Conservation (phyloP, 2,797 vertebrate species). For the Glossophaga mutica region DNA sequence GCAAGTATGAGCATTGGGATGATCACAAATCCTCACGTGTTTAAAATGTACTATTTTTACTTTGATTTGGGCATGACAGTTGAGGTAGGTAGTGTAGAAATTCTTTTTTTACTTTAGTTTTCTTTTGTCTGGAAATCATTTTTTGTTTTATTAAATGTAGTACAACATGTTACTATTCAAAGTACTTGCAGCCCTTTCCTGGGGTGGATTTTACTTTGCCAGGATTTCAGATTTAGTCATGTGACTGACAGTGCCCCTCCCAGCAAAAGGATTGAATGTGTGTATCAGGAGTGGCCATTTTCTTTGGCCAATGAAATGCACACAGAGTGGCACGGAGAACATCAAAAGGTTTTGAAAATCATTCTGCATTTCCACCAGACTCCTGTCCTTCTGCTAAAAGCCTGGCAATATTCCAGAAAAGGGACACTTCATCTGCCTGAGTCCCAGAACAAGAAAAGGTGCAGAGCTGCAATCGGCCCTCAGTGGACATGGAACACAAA, state of each 20-base stretch:
- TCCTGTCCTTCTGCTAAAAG: not conserved
- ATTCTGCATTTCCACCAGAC: not conserved
- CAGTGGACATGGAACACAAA: not conserved
- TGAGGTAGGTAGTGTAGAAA: not conserved
- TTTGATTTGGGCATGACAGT: not conserved
- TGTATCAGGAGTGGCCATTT: not conserved
- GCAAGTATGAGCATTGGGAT: not conserved
- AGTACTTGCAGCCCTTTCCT: not conserved
- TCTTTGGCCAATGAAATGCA: not conserved
- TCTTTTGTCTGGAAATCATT: not conserved
- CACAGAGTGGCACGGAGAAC: not conserved
- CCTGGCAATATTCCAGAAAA: not conserved
- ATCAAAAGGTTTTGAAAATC: not conserved
- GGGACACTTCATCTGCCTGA: not conserved
- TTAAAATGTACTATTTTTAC: not conserved
- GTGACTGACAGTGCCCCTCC: not conserved
- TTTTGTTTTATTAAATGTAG: not conserved
- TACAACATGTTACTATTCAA: not conserved
- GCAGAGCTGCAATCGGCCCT: not conserved
- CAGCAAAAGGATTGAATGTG: not conserved
- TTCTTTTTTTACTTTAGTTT: not conserved
- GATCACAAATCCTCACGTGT: not conserved
- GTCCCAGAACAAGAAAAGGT: not conserved
- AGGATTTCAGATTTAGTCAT: not conserved
- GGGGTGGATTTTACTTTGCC: not conserved